phyloP scores from a whole-genome alignment of 2,797 vertebrate genomes.

The Acrocephalus scirpaceus region DNA sequence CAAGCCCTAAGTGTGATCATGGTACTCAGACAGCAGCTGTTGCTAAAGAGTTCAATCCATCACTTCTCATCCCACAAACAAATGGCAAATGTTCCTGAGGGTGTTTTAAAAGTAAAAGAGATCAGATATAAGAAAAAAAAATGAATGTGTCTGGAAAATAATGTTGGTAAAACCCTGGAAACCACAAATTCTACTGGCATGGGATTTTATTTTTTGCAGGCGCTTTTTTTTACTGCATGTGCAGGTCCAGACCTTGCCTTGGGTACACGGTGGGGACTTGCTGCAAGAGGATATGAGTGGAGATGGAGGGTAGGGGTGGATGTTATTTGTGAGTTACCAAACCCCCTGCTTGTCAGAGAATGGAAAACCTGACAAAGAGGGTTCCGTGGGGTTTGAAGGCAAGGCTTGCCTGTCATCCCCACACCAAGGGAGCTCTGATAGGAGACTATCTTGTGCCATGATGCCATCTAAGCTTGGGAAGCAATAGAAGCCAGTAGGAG shows the following conservation, averaged over 20 bases:
- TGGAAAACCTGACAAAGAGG: not conserved
- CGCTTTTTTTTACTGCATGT: accelerated
- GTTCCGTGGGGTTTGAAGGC: not conserved
- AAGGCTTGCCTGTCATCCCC: not conserved
- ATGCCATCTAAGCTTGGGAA: not conserved
- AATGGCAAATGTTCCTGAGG: not conserved
- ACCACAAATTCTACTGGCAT: not conserved
- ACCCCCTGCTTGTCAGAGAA: not conserved
- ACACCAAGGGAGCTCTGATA: accelerated
- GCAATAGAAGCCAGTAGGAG: not conserved
- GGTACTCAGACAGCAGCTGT: not conserved
- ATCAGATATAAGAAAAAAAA: not conserved
- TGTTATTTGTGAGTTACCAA: not conserved
- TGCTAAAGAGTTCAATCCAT: not conserved
- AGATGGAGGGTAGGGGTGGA: not conserved
- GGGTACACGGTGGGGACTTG: not conserved
- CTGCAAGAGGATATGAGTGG: not conserved
- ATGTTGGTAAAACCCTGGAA: not conserved
- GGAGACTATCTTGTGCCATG: not conserved
- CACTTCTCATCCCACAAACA: not conserved
- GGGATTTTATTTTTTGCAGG: not conserved
- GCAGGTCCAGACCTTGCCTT: not conserved
- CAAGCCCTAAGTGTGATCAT: not conserved
- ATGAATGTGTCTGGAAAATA: not conserved
- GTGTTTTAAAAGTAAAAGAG: not conserved